Conservation (phyloP, 2,888 invertebrate species). For the Anthrax anthrax region DNA sequence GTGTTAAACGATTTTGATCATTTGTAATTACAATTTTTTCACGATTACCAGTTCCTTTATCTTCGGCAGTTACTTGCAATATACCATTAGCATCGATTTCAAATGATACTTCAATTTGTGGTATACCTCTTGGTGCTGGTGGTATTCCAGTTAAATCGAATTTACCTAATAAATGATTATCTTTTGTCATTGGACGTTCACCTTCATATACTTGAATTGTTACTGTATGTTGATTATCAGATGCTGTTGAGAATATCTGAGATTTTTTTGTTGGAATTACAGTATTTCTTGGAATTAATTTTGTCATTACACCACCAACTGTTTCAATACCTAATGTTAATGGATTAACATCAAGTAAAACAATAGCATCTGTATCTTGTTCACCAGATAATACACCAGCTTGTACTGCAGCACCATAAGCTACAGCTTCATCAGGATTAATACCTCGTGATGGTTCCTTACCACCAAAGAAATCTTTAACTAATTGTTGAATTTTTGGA, state of each 20-base stretch:
- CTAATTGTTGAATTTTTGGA: slow-evolving; percentile 89
- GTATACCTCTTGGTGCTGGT: slow-evolving; percentile 84
- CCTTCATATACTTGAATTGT: slow-evolving; percentile 98
- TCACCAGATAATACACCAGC: slow-evolving; percentile 93
- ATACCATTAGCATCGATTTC: slow-evolving; percentile 93
- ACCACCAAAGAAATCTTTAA: slow-evolving; percentile 90
- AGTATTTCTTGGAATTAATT: slow-evolving; percentile 93
- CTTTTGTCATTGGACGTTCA: slow-evolving; percentile 99
- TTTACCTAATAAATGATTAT: slow-evolving; percentile 96
- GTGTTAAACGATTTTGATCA: slow-evolving; percentile 91
- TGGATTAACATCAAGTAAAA: slow-evolving; percentile 95
- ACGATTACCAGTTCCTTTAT: slow-evolving; percentile 97
- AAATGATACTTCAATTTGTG: slow-evolving; percentile 89
- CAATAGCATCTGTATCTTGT: slow-evolving; percentile 92
- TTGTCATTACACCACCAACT: slow-evolving; percentile 99
- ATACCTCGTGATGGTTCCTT: slow-evolving; percentile 97
- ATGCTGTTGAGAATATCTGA: slow-evolving; percentile 97
- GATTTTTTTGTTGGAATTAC: slow-evolving; percentile 99
- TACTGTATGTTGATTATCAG: slow-evolving; percentile 97
- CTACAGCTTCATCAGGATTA: slow-evolving; percentile 98
- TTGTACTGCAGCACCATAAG: slow-evolving; percentile 96
- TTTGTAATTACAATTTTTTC: slow-evolving; percentile 99
- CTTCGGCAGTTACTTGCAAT: slow-evolving; percentile 92
- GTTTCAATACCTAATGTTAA: slow-evolving; percentile 99
- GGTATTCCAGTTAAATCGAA: slow-evolving; percentile 97